Percentiles rank a stretch among this genome's conserved stretches.
These are phyloP conservation scores for Chondrosia reniformis DNA, from an alignment of 37 sponge, comb jelly and placozoan species.

Conservation along the genomic window DNA sequence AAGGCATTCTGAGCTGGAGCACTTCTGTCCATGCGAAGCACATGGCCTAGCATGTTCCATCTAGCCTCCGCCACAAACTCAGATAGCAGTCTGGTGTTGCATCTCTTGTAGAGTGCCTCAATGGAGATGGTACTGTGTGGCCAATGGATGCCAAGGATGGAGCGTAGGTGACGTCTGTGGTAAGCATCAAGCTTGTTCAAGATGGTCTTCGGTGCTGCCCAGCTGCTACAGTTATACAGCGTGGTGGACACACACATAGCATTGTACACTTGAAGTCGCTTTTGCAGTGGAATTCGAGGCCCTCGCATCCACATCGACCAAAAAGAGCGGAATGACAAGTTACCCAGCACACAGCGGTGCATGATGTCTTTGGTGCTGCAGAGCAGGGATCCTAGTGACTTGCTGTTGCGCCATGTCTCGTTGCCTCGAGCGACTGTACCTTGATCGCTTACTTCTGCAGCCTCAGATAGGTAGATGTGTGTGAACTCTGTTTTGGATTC, in stretches of 20 bases:
- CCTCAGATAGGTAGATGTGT: constrained; percentile 20
- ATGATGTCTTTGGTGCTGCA: not conserved
- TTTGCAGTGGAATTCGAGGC: not conserved
- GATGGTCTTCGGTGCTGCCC: constrained; percentile 4
- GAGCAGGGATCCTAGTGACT: constrained; percentile 18
- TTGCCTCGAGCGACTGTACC: not conserved
- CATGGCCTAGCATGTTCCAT: constrained; percentile 9
- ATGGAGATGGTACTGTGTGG: constrained; percentile 10
- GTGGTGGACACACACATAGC: not conserved
- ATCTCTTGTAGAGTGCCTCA: constrained; percentile 8
- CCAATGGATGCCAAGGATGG: constrained; percentile 3
- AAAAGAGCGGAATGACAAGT: not conserved
- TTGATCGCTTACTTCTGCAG: not conserved
- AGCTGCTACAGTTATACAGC: constrained; percentile 18
- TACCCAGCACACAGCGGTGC: not conserved
- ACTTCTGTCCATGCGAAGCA: not conserved
- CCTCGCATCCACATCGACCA: constrained; percentile 11
- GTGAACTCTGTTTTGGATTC: constrained; percentile 26
- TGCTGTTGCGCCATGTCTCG: constrained; percentile 21
- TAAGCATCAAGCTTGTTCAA: not conserved
- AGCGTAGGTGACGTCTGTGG: constrained; percentile 8
- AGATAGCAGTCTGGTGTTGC: not conserved
- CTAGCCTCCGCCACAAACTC: constrained; percentile 6
- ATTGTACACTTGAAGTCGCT: constrained; percentile 2
- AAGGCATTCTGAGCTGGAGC: constrained; percentile 1